Conservation (phyloP, 2,797 vertebrate species). For the Ciconia nigra region DNA sequence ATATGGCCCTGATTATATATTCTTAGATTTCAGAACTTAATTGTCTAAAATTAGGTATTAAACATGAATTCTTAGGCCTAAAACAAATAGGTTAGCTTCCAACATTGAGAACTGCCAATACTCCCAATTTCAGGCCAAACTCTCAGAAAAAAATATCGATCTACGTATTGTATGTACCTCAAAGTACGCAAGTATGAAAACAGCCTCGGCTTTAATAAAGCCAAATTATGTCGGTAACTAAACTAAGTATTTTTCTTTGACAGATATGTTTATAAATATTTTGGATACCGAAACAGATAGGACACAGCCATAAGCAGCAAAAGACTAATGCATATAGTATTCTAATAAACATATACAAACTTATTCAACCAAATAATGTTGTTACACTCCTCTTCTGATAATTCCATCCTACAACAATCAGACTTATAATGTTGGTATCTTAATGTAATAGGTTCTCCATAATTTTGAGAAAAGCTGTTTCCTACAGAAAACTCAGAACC, state of each 20-base stretch:
- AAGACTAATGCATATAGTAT: not conserved
- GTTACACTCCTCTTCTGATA: not conserved
- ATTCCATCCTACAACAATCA: not conserved
- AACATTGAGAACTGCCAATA: fast-evolving
- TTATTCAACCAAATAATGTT: not conserved
- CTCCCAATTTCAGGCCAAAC: not conserved
- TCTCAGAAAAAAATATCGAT: not conserved
- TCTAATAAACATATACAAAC: not conserved
- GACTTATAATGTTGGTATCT: not conserved
- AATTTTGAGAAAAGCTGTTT: not conserved
- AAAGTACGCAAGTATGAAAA: not conserved
- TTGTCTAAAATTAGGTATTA: not conserved
- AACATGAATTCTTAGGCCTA: not conserved
- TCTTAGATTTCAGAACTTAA: not conserved
- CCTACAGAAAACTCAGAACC: not conserved
- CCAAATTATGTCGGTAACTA: not conserved
- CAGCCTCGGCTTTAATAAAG: not conserved
- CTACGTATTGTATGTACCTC: not conserved
- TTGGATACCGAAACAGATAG: not conserved
- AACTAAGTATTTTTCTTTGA: not conserved
- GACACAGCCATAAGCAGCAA: not conserved
- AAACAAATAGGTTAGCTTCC: not conserved
- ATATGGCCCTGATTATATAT: not conserved
- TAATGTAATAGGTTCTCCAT: not conserved
- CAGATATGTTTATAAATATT: not conserved